Conservation (phyloP, 2,113 vertebrate species). For the Vidua chalybeata region DNA sequence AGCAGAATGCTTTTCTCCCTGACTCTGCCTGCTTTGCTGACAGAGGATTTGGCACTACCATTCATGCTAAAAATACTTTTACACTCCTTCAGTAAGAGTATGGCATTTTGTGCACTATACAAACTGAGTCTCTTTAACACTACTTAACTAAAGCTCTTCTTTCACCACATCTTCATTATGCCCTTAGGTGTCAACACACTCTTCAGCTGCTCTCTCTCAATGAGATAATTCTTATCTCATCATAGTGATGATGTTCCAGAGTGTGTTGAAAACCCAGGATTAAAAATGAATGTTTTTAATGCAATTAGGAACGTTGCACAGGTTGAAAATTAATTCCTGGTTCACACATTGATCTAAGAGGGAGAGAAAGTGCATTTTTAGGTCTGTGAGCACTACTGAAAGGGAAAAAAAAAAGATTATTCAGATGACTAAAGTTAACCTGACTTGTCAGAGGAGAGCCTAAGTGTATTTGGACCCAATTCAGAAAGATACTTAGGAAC, state of each 20-base stretch:
- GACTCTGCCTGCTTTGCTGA: neutral
- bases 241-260: neutral
- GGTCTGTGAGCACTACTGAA: neutral
- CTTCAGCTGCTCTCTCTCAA: neutral
- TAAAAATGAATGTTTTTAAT: neutral
- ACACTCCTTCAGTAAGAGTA: neutral
- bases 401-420: neutral
- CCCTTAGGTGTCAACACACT: neutral
- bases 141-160: neutral
- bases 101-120: neutral
- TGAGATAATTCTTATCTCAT: neutral
- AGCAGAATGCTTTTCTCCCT: neutral
- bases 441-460: neutral
- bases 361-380: neutral
- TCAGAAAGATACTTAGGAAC: slow-evolving; percentile 3
- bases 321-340: neutral
- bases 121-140: neutral
- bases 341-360: neutral
- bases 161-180: neutral
- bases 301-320: neutral
- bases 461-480: neutral
- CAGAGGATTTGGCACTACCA: neutral
- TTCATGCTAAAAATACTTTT: neutral
- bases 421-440: neutral
- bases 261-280: neutral